Percentiles rank a stretch among this genome's conserved stretches.
Evolutionary conservation across 1,140 invertebrate genomes (phyloP).

Genomic region (Pogonomyrmex californicus): DNA sequence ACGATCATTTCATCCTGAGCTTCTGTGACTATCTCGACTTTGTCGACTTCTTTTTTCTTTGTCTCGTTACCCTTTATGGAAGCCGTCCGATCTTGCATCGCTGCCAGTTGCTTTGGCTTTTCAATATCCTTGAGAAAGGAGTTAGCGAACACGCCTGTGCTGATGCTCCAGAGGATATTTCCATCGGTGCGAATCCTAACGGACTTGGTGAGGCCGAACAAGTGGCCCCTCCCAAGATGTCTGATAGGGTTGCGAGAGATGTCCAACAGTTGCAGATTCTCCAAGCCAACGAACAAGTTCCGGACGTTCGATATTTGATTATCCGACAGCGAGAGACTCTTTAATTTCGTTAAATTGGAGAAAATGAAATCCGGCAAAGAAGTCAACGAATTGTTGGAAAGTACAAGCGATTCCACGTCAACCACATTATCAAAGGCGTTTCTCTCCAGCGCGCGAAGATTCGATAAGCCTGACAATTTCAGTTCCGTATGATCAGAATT

Average conservation of each 20-base stretch:
- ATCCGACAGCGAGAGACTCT: conserved; percentile 66
- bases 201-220: conserved; percentile 70
- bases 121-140: conserved; percentile 70
- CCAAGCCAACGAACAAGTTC: conserved; percentile 71
- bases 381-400: conserved; percentile 72
- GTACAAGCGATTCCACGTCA: conserved; percentile 65
- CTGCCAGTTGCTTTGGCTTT: conserved; percentile 58
- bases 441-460: conserved; percentile 59
- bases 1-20: not conserved
- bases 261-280: conserved; percentile 73
- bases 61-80: not conserved
- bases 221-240: conserved; percentile 67
- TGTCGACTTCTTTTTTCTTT: not conserved
- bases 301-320: conserved; percentile 73
- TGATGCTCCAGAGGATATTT: conserved; percentile 75
- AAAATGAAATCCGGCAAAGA: conserved; percentile 75
- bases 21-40: not conserved
- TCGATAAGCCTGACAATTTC: conserved; percentile 67
- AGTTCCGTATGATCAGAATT: conserved; percentile 12
- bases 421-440: conserved; percentile 72
- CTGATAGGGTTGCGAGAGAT: conserved; percentile 73
- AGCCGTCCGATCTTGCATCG: not conserved
- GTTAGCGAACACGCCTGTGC: conserved; percentile 72
- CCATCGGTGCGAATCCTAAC: conserved; percentile 58
- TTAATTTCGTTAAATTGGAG: conserved; percentile 73